These are phyloP conservation scores for Thecocarcelia acutangulata DNA, from an alignment of 2,888 invertebrate genomes.

Conservation along the genomic window DNA sequence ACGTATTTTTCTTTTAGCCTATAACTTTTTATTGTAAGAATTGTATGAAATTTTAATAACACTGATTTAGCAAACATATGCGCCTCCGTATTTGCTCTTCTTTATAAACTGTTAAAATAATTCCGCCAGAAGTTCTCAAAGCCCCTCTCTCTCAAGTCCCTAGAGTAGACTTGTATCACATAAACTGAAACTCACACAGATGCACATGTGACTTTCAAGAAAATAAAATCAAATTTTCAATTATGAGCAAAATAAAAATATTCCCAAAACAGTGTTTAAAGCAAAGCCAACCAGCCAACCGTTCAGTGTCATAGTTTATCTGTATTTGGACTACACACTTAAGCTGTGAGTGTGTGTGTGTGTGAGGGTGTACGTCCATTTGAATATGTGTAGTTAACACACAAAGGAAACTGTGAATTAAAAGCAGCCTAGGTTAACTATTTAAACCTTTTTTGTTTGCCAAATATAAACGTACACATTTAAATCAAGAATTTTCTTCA, in stretches of 20 bases:
- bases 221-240: conserved; percentile 54
- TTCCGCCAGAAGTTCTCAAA: neutral
- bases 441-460: no score
- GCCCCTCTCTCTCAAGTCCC: no score
- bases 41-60: conserved; percentile 46
- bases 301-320: neutral
- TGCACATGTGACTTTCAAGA: conserved; percentile 10
- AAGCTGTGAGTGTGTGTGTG: neutral
- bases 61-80: conserved; percentile 18
- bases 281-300: neutral
- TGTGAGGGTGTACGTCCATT: neutral
- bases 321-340: neutral
- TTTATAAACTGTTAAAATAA: neutral
- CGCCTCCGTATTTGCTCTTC: neutral
- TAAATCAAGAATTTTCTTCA: no score
- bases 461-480: no score
- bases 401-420: conserved; percentile 6
- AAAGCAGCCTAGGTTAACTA: no score
- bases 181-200: neutral
- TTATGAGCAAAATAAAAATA: conserved; percentile 46
- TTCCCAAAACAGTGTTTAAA: conserved; percentile 30
- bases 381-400: no score
- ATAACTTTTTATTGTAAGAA: neutral
- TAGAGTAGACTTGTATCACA: conserved; percentile 1
- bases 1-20: neutral